Evolutionary conservation across 2,113 vertebrate genomes (phyloP), one percentile per base, ranked within the genome.

Genomic region (Nerophis lumbriciformis): DNA sequence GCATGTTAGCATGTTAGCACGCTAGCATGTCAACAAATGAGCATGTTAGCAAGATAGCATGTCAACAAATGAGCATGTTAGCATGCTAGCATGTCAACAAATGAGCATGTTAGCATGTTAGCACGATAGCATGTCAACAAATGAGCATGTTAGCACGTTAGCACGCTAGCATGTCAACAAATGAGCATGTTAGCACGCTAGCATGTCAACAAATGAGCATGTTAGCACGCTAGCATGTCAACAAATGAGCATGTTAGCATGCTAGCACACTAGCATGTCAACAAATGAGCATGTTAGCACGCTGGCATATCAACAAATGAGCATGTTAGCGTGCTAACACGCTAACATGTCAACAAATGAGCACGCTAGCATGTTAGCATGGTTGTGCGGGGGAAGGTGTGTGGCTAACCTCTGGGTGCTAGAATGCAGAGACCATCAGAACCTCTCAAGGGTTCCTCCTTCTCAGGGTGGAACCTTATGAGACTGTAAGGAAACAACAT

Each of bases 391-490:
- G 7, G n/a, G 13, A 14, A 16, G 8, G n/a, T 45, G 14, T 16
- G 53, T 53, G 61, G n/a, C 53, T 85, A 86, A 95, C 94, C 94
- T 93, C 77, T 93, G 35, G 87, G 72, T 36, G 89, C 80, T 88
- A 81, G 86, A 37, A 95, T 53, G 75, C 94, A 95, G 66, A 91
- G 89, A 62, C 93, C 93, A 12, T 84, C 86, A 69, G 79, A 73
- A 65, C 92, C 89, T 75, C 90, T 86, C 7, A 92, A 10, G 0
- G 93, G 92, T 57, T 92, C 92, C 14, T 94, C 93, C 68, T 67
- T 85, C 66, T 94, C 92, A 45, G 89, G 83, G 16, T 96, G 91
- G 8, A 94, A 96, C 71, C 92, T 91, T 67, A 96, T 87, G 47
- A 97, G 82, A 5, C 90, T 81, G 59, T 86, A 95, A 1, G 51